Conservation (phyloP, 2,888 invertebrate species). For the Meandrusa payeni region DNA sequence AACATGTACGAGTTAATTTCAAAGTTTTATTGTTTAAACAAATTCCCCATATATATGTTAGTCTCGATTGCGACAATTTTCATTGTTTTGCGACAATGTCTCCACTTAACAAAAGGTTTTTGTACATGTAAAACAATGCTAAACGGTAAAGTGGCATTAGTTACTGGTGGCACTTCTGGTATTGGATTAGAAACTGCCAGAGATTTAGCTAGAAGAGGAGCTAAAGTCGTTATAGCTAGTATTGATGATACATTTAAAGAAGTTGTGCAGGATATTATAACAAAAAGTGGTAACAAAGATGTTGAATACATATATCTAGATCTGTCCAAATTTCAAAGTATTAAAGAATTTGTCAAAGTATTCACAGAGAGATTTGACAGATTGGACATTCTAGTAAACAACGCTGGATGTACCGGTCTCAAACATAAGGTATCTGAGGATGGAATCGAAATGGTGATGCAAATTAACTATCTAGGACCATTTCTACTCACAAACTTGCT, state of each 20-base stretch:
- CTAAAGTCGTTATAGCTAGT: conserved; percentile 86
- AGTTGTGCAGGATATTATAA: conserved; percentile 84
- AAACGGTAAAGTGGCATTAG: conserved; percentile 82
- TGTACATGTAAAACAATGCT: conserved; percentile 50
- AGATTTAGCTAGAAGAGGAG: conserved; percentile 86
- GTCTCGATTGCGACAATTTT: not conserved
- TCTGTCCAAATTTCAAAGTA: conserved; percentile 69
- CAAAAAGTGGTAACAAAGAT: conserved; percentile 84
- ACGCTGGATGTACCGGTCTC: conserved; percentile 76
- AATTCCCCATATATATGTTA: not conserved
- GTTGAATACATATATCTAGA: conserved; percentile 81
- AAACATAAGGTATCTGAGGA: conserved; percentile 72
- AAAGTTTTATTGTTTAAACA: not conserved
- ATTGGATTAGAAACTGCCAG: conserved; percentile 89
- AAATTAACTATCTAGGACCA: conserved; percentile 86
- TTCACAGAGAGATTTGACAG: conserved; percentile 71
- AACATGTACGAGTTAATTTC: not conserved
- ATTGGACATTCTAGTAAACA: conserved; percentile 83
- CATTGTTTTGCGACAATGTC: not conserved
- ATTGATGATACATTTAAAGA: conserved; percentile 85
- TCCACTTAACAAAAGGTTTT: not conserved
- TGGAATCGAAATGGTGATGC: conserved; percentile 82
- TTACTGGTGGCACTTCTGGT: conserved; percentile 91
- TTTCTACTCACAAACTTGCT: conserved; percentile 86
- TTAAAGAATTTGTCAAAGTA: conserved; percentile 82